Evolutionary conservation across 2,113 vertebrate species (phyloP).

Genomic region (Dromas ardeola): DNA sequence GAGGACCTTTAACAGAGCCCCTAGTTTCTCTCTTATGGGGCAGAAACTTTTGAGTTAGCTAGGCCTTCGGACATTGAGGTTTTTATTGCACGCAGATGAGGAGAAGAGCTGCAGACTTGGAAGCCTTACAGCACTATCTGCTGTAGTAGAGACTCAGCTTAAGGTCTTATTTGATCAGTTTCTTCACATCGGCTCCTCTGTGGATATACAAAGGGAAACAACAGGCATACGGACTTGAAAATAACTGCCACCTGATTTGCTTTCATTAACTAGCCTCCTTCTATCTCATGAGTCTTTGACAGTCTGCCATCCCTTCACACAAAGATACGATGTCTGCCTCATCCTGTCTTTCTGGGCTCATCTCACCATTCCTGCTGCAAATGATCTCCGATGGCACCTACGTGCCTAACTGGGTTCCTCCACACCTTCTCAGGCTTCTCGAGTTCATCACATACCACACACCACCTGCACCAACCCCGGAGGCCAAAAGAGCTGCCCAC

Average conservation of each 20-base stretch:
- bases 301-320: not conserved
- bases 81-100: not conserved
- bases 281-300: not conserved
- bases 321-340: fast-evolving
- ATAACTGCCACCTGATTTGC: not conserved
- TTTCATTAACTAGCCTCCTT: not conserved
- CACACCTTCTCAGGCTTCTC: not conserved
- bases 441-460: not conserved
- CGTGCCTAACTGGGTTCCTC: not conserved
- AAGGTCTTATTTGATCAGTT: not conserved
- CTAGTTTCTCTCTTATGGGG: not conserved
- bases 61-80: not conserved
- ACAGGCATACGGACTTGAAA: not conserved
- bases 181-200: not conserved
- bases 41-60: not conserved
- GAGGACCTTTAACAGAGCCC: not conserved
- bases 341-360: not conserved
- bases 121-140: not conserved
- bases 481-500: not conserved
- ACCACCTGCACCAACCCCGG: not conserved
- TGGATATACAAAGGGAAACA: not conserved
- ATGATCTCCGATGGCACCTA: not conserved
- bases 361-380: not conserved
- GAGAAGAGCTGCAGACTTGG: not conserved
- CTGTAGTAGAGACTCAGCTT: not conserved